These are phyloP conservation scores for Epinephelus lanceolatus DNA, from an alignment of 2,113 vertebrate genomes.

Conservation along the genomic window DNA sequence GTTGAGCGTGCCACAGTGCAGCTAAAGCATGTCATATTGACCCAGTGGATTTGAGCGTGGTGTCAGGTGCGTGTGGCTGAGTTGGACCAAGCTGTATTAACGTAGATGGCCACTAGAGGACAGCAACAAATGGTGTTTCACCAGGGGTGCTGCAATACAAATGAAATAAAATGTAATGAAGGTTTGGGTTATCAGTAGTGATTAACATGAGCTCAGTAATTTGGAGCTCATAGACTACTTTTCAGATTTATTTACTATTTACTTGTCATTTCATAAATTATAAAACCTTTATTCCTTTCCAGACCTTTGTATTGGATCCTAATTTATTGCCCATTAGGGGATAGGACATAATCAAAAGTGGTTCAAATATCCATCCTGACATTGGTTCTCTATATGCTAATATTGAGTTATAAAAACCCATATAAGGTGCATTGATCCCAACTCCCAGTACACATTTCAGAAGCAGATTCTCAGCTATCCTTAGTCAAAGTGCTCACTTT, in stretches of 20 bases:
- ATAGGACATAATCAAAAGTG: not conserved
- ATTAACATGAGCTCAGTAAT: not conserved
- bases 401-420: not conserved
- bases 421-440: not conserved
- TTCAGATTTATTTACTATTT: not conserved
- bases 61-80: slow-evolving; percentile 24
- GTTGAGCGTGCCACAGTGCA: not conserved
- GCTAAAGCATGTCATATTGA: not conserved
- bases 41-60: not conserved
- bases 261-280: too few species aligned
- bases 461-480: not conserved
- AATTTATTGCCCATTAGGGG: not conserved
- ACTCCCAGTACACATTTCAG: not conserved
- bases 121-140: slow-evolving; percentile 5
- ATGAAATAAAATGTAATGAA: not conserved
- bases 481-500: not conserved
- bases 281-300: too few species aligned
- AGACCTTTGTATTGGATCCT: too few species aligned
- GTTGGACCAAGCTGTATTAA: slow-evolving; percentile 6
- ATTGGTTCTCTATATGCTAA: not conserved
- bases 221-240: not conserved
- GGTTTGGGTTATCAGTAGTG: not conserved
- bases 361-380: not conserved
- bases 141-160: not conserved
- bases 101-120: slow-evolving; percentile 56